These are phyloP conservation scores for Anomalospiza imberbis DNA, from an alignment of 2,797 vertebrate genomes.

Conservation along the genomic window DNA sequence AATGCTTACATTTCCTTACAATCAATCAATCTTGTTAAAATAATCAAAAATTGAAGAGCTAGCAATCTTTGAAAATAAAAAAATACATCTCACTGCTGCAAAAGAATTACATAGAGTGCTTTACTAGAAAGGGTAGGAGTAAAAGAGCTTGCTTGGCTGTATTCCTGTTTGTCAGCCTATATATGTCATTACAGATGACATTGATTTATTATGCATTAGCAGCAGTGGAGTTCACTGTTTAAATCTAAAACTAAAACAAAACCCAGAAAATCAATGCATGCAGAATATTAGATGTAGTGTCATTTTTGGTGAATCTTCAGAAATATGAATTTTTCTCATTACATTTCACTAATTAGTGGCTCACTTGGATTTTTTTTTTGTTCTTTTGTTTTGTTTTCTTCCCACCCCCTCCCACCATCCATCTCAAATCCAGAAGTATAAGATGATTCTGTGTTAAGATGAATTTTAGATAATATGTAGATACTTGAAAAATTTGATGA, in stretches of 20 bases:
- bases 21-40: slow-evolving; percentile 15
- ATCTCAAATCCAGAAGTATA: background rate
- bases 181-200: slow-evolving; percentile 10
- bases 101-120: background rate
- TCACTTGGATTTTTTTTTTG: background rate
- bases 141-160: background rate
- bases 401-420: accelerated
- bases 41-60: slow-evolving; percentile 8
- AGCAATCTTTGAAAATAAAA: slow-evolving; percentile 6
- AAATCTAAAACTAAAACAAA: slow-evolving; percentile 20
- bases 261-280: background rate
- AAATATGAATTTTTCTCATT: background rate
- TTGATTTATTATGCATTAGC: slow-evolving; percentile 35
- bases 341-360: background rate
- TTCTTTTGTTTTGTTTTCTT: background rate
- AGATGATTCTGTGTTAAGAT: background rate
- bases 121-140: background rate
- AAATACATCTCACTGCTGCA: background rate
- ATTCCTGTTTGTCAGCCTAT: slow-evolving; percentile 5
- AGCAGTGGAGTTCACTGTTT: background rate
- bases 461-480: background rate
- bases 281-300: background rate
- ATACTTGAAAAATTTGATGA: background rate
- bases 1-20: background rate
- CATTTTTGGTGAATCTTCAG: background rate